Percentiles rank a stretch among this genome's conserved stretches.
Conservation (phyloP, 2,113 vertebrate genomes). For the human (Homo sapiens) region GRCh38 chr3:46811001-46811500, state of each 20-base stretch:
- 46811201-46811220: not conserved
- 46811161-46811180: not conserved
- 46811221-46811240: not conserved
- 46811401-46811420: not conserved
- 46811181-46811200: not conserved
- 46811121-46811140: not conserved
- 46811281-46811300: slow-evolving; percentile 53
- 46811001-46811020: not conserved
- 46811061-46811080: not conserved
- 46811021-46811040: not conserved
- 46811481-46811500: not conserved
- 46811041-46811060: not conserved
- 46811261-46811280: not conserved
- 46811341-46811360: not conserved
- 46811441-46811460: not conserved
- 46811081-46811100: not conserved
- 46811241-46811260: not conserved
- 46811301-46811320: accelerated
- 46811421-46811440: not conserved
- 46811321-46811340: accelerated
- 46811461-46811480: not conserved
- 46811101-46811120: not conserved
- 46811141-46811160: not conserved
- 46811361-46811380: not conserved
- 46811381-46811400: not conserved